phyloP scores from a whole-genome alignment of 2,113 vertebrate genomes.

The Abramis brama region DNA sequence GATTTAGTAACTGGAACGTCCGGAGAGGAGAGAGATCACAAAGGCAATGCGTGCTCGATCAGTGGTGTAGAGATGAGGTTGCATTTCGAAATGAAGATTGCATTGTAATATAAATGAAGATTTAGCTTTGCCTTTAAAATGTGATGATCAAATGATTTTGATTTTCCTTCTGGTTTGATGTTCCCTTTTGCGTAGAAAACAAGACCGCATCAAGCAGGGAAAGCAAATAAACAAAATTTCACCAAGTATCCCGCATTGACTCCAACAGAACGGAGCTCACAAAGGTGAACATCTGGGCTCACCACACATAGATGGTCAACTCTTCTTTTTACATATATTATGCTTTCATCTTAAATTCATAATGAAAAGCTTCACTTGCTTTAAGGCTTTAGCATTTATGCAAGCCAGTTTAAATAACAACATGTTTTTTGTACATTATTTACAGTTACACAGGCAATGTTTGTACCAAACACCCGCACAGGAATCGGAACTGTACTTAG shows the following conservation, averaged over 20 bases:
- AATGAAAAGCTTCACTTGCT: background rate
- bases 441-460: background rate
- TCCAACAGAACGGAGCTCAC: slow-evolving; percentile 25
- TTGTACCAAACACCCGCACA: background rate
- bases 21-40: no score
- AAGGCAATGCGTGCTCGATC: no score
- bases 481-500: background rate
- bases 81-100: no score
- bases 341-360: background rate
- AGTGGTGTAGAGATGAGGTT: no score
- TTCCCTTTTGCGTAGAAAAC: slow-evolving; percentile 47
- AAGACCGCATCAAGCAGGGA: slow-evolving; percentile 24
- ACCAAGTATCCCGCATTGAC: slow-evolving; percentile 33
- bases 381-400: background rate
- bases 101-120: no score
- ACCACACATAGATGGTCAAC: background rate
- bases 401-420: background rate
- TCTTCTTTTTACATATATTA: background rate
- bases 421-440: background rate
- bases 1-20: no score
- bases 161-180: slow-evolving; percentile 14
- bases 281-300: slow-evolving; percentile 3
- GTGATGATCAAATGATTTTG: no score
- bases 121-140: background rate
- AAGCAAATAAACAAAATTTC: slow-evolving; percentile 39